Evolutionary conservation across 2,113 vertebrate species (phyloP), one percentile per base, ranked within the genome.

Genomic region (Trematomus loennbergii): DNA sequence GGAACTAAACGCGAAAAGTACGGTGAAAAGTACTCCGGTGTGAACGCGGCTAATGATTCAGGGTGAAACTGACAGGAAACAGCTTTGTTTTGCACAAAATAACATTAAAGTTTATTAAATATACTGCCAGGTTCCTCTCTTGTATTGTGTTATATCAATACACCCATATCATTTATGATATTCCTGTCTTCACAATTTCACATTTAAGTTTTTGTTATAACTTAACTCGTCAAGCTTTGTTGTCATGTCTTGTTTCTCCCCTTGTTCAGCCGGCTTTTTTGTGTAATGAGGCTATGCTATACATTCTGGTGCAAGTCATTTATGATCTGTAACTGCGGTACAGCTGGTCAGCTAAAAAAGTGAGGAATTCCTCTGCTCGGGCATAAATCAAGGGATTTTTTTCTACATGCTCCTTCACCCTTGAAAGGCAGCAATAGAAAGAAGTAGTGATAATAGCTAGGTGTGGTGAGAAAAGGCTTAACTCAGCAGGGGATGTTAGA

Each of bases 381-480:
- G 17, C 40, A 49, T 83, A 43, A 75, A 68, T 50, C 55, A 5
- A 2, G 13, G 13, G 5, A 5, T 64, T 45, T 65, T 54, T 72
- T 16, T 50, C 53, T 58, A 15, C 64, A 52, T 78, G 43, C 49
- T 43, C 67, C 63, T 70, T 73, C 20, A 46, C 50, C 64, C 63
- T 45, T 53, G n/a, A 75, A 45, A 67, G 46, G 45, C 25, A 52
- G 25, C 54, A 60, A n/a, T 25, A 61, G 43, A 79, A 25, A 76
- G 2, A 67, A 48, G 55, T 40, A 58, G 62, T 29, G 48, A 58
- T 73, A 69, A 71, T 68, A 61, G 72, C 61, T 7, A 85, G 76
- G 62, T 84, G 61, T 13, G 43, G 20, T 63, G 20, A 69, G 60
- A 69, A 55, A 49, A 72, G 67, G 72, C 46, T 46, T 16, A 29